phyloP scores from a whole-genome alignment of 2,797 vertebrate genomes.

The Peromyscus melanophrys region DNA sequence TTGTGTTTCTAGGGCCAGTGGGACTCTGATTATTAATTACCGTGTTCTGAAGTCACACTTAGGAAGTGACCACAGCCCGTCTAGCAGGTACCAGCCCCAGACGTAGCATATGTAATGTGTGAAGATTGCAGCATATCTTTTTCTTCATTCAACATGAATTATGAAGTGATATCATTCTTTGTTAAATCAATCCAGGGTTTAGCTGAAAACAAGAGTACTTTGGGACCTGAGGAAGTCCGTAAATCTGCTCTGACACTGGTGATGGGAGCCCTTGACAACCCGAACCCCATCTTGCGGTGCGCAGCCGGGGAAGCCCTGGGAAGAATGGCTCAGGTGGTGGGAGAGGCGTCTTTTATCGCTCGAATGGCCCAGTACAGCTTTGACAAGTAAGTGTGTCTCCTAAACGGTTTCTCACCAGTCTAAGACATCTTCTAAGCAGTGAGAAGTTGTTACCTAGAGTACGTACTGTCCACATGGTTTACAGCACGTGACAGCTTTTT shows the following conservation, averaged over 20 bases:
- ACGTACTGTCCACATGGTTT: background rate
- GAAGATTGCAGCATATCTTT: background rate
- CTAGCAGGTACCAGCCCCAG: background rate
- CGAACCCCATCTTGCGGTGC: conserved; percentile 98
- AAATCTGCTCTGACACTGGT: conserved; percentile 98
- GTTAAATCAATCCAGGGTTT: conserved; percentile 91
- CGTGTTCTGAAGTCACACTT: conserved; percentile 46
- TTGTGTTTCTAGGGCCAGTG: background rate
- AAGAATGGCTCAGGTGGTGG: conserved; percentile 99
- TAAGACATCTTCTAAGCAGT: background rate
- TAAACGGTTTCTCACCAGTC: background rate
- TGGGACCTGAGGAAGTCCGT: conserved; percentile 98
- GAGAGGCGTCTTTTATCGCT: conserved; percentile 98
- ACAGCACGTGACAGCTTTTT: background rate
- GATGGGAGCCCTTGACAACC: conserved; percentile 99
- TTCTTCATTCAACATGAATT: conserved; percentile 52
- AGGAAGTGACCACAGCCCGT: background rate
- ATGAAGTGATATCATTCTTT: background rate
- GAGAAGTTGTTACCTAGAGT: background rate
- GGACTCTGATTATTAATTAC: conserved; percentile 5
- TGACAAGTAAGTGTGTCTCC: conserved; percentile 94
- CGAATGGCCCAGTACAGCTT: conserved; percentile 99
- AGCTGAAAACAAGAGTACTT: conserved; percentile 98
- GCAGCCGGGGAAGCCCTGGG: conserved; percentile 98
- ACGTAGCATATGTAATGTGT: background rate